Evolutionary conservation across 2,888 invertebrate species (phyloP).

Genomic region (Archips crataeganus): DNA sequence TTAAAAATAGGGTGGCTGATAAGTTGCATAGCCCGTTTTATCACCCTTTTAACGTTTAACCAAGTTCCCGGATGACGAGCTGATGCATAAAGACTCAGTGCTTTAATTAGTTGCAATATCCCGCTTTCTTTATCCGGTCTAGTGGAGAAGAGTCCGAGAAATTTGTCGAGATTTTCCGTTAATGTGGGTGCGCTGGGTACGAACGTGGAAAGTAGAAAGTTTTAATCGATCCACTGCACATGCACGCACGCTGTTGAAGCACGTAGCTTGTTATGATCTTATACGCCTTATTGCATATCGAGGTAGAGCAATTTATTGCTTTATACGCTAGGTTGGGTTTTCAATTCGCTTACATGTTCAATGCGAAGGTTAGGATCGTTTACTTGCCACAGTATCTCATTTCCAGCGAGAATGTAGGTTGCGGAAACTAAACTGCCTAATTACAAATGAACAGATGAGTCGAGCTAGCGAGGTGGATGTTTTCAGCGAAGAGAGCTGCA

Average conservation of each 20-base stretch:
- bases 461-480: constrained; percentile 43
- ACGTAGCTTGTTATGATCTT: constrained; percentile 61
- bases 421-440: constrained; percentile 28
- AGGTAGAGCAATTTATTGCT: constrained; percentile 47
- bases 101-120: constrained; percentile 61
- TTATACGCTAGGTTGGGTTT: constrained; percentile 33
- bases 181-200: constrained; percentile 71
- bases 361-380: constrained; percentile 36
- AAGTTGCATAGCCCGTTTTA: not conserved
- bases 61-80: constrained; percentile 9
- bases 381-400: not conserved
- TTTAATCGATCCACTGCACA: constrained; percentile 82
- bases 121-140: constrained; percentile 81
- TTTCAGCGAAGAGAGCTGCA: constrained; percentile 50
- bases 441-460: constrained; percentile 40
- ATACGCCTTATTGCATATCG: constrained; percentile 62
- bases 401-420: constrained; percentile 2
- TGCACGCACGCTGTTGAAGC: constrained; percentile 72
- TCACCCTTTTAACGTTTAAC: not conserved
- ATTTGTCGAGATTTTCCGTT: constrained; percentile 81
- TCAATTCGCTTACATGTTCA: constrained; percentile 29
- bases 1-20: not conserved
- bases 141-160: constrained; percentile 76
- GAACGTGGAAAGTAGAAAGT: constrained; percentile 84
- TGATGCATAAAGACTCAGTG: constrained; percentile 31